Base-by-base conservation (phyloP, 2,113 vertebrate species). In the Callospermophilus lateralis region DNA sequence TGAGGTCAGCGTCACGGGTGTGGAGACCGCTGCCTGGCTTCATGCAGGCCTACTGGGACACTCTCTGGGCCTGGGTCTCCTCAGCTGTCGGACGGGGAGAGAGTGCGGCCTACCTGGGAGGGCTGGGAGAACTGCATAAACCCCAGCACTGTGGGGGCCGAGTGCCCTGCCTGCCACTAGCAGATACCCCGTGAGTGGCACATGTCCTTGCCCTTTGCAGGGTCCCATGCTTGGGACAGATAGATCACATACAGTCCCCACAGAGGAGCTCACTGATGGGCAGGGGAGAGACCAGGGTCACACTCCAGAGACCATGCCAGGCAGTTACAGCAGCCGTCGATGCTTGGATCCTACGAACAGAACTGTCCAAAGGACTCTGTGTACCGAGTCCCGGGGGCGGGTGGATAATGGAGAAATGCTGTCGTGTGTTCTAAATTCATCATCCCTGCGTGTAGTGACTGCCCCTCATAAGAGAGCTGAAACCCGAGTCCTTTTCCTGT, bases 41-140 rank as follows among this genome's bases (percentile, higher is more conserved):
- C 16, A 1, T 65, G 17, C 34, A 28, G 6, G 15, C 74, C 28
- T 2, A 28, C 3, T 16, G 4, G 8, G 45, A 30, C 6, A 32
- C 30, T 37, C 61, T 53, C 53, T 83, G 94, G 63, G 37, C 53
- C 51, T 93, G 26, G 22, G 58, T 53, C 91, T 91, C 63, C 51
- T 53, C 7, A 3, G 26, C 85, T 85, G 10, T 63, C 70, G 79
- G 63, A 61, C 3, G 72, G 65, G 76, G 79, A 84, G 76, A n/a
- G 53, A 11, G 24, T 4, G 8, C 34, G 48, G 63, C 22, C 53
- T 48, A 8, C 34, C 65, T 30, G 16, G 5, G 58, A 76, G 32
- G 2, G 20, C 51, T n/a, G 79, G 45, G 8, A 72, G 70, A 45
- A 34, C 24, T 20, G 53, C 45, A 39, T 3, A 6, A 74, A 84